Evolutionary conservation across 2,888 invertebrate species (phyloP), one percentile per base, ranked within the genome.

Genomic region (Trissolcus japonicus): DNA sequence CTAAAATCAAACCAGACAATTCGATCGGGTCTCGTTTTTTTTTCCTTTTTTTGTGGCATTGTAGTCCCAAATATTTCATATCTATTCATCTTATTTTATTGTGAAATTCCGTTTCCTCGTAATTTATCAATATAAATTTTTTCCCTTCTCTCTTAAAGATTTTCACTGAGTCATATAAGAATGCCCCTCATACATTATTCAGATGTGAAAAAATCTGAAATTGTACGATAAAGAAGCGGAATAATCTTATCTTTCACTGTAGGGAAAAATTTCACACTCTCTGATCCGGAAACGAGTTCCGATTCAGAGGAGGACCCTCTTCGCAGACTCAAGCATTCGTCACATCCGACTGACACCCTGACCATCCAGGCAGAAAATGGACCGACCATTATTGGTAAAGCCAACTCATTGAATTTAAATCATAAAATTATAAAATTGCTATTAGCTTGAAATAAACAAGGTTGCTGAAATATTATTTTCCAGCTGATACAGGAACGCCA

Each of bases 251-350:
- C 63, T 16, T 79, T 79, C 29, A 57, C 62, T 46, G 62, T 69
- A 92, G 93, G 91, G 11, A 91, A 92, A 84, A 91, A 92, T 46
- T 93, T 92, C 84, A 91, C 92, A 7, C 92, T 93, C 83, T 92
- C 93, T 82, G 93, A 92, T 78, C 91, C 91, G 17, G 93, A 93
- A 79, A 92, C 93, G 4, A 94, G 94, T 81, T 94, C 94, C 41
- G 95, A 95, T 86, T 94, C 94, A 57, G 95, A 95, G 85, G 93
- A 92, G 84, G 93, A 93, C 86, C 92, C 93, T 50, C 90, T 93
- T 79, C 91, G 93, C 75, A 90, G 92, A 59, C 91, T 93, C 76
- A 86, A 86, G 66, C 83, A 85, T 86, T 83, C 82, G 21, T 79
- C 84, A 3, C 87, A 84, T 73, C 86, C 85, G 17, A 84, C 86